phyloP scores from a whole-genome alignment of 1,140 invertebrate species.

The Rhagoletis zephyria region DNA sequence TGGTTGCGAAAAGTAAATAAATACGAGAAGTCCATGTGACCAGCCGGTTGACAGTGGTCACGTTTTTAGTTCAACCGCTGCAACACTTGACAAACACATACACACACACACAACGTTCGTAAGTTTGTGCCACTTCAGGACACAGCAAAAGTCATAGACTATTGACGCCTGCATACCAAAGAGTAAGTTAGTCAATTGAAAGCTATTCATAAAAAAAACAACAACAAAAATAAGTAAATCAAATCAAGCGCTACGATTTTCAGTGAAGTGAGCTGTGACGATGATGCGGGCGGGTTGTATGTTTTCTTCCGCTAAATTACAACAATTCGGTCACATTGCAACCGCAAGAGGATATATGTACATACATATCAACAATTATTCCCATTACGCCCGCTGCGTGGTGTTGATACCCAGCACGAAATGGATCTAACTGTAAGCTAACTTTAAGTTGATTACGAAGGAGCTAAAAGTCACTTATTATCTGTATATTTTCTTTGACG shows the following conservation, averaged over 20 bases:
- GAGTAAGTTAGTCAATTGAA: not conserved
- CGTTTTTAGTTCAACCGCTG: not conserved
- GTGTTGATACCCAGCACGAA: too few species aligned
- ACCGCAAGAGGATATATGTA: not conserved
- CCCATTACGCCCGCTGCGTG: not conserved
- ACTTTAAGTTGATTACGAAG: too few species aligned
- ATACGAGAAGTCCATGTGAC: not conserved
- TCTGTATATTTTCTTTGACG: too few species aligned
- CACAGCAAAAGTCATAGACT: not conserved
- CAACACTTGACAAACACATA: not conserved
- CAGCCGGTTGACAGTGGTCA: not conserved
- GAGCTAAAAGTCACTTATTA: too few species aligned
- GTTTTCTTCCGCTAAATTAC: not conserved
- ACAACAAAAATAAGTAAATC: not conserved
- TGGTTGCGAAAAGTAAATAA: not conserved
- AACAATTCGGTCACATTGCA: constrained; percentile 29
- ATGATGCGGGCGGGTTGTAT: not conserved
- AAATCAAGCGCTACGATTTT: not conserved
- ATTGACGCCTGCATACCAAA: not conserved
- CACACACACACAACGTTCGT: not conserved
- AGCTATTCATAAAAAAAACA: too few species aligned
- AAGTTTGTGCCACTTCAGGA: not conserved
- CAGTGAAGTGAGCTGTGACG: not conserved
- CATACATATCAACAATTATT: not conserved
- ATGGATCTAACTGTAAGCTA: too few species aligned